Percentiles rank a stretch among this genome's conserved stretches.
These are phyloP conservation scores for Charina bottae DNA, from an alignment of 2,113 vertebrate genomes.

Conservation along the genomic window DNA sequence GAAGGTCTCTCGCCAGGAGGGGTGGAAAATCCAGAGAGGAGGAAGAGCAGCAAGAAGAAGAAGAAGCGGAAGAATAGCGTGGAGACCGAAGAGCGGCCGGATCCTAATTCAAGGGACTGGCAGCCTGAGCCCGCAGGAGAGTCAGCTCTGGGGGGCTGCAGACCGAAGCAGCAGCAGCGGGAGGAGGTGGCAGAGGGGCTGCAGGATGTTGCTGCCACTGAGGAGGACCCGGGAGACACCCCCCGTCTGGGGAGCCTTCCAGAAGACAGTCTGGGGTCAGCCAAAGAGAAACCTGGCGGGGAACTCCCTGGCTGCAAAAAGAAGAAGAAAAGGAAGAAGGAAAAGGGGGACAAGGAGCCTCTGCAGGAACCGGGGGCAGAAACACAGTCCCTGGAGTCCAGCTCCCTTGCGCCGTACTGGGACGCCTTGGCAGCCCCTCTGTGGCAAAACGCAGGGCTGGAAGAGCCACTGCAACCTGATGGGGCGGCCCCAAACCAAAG, in stretches of 20 bases:
- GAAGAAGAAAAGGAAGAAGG: background rate
- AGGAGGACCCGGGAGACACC: background rate
- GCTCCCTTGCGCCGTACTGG: background rate
- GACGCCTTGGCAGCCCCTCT: background rate
- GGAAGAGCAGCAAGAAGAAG: background rate
- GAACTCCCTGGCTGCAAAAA: background rate
- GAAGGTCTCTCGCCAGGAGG: background rate
- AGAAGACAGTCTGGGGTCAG: background rate
- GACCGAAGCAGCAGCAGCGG: too few relatives aligned
- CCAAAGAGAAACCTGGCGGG: background rate
- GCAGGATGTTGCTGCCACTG: accelerated
- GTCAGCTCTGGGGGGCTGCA: background rate
- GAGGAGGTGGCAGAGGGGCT: background rate
- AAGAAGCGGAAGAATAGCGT: background rate
- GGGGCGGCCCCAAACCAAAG: accelerated
- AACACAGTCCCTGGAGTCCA: background rate
- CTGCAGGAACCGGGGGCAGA: background rate
- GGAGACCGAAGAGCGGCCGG: background rate
- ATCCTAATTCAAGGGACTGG: accelerated
- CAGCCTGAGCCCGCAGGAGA: too few relatives aligned
- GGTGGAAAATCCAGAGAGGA: background rate
- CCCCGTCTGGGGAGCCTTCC: background rate
- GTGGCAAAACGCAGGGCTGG: background rate
- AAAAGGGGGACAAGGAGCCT: background rate
- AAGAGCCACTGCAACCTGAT: accelerated